Evolutionary conservation across 2,888 invertebrate species (phyloP).

Genomic region (Philonicus albiceps): DNA sequence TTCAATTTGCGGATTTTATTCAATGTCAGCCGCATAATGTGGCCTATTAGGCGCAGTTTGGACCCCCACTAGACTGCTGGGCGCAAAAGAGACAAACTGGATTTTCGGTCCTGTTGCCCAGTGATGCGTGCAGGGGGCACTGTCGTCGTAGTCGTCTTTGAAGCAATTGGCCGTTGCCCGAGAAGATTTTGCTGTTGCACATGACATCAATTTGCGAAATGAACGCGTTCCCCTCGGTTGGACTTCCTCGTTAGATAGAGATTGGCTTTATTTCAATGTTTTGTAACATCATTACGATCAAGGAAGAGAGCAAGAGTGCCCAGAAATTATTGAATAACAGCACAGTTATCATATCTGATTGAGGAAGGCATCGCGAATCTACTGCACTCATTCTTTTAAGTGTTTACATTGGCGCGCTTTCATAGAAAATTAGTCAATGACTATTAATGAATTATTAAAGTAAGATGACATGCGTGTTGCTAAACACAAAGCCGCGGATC

Average conservation of each 20-base stretch:
- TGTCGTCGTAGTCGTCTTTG: background rate
- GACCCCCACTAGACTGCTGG: background rate
- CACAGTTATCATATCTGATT: background rate
- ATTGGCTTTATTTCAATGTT: conserved; percentile 13
- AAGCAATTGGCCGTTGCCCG: background rate
- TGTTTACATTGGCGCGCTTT: background rate
- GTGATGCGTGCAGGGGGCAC: background rate
- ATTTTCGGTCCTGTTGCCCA: background rate
- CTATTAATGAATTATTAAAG: too few relatives aligned
- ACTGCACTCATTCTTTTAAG: background rate
- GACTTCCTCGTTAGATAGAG: conserved; percentile 37
- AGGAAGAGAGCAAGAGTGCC: background rate
- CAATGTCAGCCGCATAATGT: conserved; percentile 23
- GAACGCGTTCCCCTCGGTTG: background rate
- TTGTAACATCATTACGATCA: conserved; percentile 17
- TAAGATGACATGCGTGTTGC: background rate
- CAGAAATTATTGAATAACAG: background rate
- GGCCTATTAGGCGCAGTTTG: background rate
- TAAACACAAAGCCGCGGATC: background rate
- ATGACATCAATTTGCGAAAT: conserved; percentile 21
- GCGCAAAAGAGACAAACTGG: background rate
- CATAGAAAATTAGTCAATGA: background rate
- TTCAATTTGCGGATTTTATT: conserved; percentile 14
- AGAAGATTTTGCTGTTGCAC: conserved; percentile 10
- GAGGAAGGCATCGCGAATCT: background rate